Evolutionary conservation across 2,888 invertebrate genomes (phyloP).

Genomic region (Micoletzkya japonica): DNA sequence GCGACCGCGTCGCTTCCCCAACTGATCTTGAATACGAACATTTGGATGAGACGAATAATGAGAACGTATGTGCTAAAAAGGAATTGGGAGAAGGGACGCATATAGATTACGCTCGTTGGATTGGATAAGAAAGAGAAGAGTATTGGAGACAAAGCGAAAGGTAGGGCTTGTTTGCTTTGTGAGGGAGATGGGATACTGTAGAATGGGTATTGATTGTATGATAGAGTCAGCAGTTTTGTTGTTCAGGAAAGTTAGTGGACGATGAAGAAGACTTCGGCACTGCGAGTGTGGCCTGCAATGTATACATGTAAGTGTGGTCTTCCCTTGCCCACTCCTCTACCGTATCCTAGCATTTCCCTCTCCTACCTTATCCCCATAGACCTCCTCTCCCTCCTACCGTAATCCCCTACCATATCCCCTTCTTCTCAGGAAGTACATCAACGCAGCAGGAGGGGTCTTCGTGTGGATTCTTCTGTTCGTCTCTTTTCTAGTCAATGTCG

Average conservation of each 20-base stretch:
- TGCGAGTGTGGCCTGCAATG: conserved; percentile 41
- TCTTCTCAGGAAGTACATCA: conserved; percentile 65
- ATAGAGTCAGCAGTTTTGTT: not conserved
- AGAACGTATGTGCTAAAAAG: conserved; percentile 11
- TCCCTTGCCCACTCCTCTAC: not conserved
- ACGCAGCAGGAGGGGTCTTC: conserved; percentile 68
- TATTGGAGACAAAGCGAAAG: too few species aligned
- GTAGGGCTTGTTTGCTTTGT: conserved; percentile 9
- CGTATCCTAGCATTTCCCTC: too few species aligned
- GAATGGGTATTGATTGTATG: not conserved
- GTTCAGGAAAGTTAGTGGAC: conserved; percentile 63
- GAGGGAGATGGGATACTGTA: conserved; percentile 9
- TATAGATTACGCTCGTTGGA: not conserved
- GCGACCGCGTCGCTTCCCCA: conserved; percentile 23
- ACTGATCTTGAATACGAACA: conserved; percentile 25
- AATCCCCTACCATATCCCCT: not conserved
- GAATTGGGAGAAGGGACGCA: not conserved
- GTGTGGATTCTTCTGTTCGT: conserved; percentile 62
- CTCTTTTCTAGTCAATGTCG: conserved; percentile 68
- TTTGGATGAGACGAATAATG: conserved; percentile 26
- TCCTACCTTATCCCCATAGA: not conserved
- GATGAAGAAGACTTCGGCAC: conserved; percentile 63
- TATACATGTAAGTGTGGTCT: conserved; percentile 47
- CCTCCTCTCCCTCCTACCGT: not conserved
- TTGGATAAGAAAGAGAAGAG: conserved; percentile 27